Conservation (phyloP, 2,113 vertebrate genomes). For the Echinops telfairi region DNA sequence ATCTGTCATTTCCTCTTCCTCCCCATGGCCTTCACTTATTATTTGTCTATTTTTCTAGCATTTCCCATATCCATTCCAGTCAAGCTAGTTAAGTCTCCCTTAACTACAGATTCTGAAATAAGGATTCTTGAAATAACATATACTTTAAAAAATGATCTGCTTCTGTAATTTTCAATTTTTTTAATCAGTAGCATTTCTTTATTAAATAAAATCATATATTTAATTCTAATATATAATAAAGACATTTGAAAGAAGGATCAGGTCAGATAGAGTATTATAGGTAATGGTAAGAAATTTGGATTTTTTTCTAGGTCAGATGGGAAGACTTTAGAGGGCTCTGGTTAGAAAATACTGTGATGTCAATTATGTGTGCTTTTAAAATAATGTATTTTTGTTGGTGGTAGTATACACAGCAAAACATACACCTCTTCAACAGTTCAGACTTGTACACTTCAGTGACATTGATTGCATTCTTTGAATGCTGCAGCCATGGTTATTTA, state of each 20-base stretch:
- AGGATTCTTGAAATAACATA: not conserved
- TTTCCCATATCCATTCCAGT: not conserved
- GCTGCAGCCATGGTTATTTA: not conserved
- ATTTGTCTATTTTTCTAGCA: not conserved
- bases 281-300: constrained; percentile 11
- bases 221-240: constrained; percentile 14
- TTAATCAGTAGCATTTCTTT: constrained; percentile 6
- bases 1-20: not conserved
- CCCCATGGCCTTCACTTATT: not conserved
- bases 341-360: not conserved
- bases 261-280: not conserved
- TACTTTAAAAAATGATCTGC: constrained; percentile 21
- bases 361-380: not conserved
- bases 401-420: not conserved
- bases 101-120: constrained; percentile 23
- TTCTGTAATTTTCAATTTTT: constrained; percentile 26
- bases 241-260: not conserved
- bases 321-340: not conserved
- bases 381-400: not conserved
- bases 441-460: not conserved
- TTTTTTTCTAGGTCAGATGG: not conserved
- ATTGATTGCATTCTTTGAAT: not conserved
- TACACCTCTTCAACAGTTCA: not conserved
- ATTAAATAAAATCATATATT: not conserved
- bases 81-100: not conserved